These are phyloP conservation scores for Phortica variegata DNA, from an alignment of 1,140 invertebrate genomes.

Conservation along the genomic window DNA sequence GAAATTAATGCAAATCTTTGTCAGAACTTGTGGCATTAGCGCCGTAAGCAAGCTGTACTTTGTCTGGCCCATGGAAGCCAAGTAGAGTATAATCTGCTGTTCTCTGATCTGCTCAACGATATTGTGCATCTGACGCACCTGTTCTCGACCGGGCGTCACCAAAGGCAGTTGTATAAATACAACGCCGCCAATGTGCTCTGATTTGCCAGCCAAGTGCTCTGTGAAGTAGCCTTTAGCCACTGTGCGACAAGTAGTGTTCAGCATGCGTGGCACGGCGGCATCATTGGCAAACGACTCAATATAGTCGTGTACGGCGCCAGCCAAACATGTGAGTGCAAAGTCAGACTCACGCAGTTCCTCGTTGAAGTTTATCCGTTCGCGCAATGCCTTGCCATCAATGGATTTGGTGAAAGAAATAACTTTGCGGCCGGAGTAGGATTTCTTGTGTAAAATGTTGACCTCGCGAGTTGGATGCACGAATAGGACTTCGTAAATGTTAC, in stretches of 20 bases:
- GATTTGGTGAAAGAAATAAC: conserved; percentile 74
- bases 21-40: conserved; percentile 66
- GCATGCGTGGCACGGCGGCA: conserved; percentile 39
- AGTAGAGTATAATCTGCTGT: conserved; percentile 68
- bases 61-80: conserved; percentile 68
- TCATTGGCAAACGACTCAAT: conserved; percentile 28
- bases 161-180: conserved; percentile 58
- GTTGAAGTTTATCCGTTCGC: conserved; percentile 59
- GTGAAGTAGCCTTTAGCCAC: conserved; percentile 55
- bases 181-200: conserved; percentile 51
- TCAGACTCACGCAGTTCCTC: conserved; percentile 69
- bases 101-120: conserved; percentile 64
- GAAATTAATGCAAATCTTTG: conserved; percentile 69
- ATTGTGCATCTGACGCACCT: conserved; percentile 58
- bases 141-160: conserved; percentile 46
- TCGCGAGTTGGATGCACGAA: conserved; percentile 57
- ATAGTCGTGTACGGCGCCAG: conserved; percentile 46
- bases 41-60: conserved; percentile 68
- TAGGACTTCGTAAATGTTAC: conserved; percentile 64
- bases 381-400: conserved; percentile 60
- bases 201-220: conserved; percentile 36
- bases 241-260: conserved; percentile 58
- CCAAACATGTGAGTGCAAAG: conserved; percentile 62
- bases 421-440: conserved; percentile 74
- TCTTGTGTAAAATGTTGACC: conserved; percentile 66